Conservation (phyloP, 23 tunicate species). For the Phallusia fumigata region DNA sequence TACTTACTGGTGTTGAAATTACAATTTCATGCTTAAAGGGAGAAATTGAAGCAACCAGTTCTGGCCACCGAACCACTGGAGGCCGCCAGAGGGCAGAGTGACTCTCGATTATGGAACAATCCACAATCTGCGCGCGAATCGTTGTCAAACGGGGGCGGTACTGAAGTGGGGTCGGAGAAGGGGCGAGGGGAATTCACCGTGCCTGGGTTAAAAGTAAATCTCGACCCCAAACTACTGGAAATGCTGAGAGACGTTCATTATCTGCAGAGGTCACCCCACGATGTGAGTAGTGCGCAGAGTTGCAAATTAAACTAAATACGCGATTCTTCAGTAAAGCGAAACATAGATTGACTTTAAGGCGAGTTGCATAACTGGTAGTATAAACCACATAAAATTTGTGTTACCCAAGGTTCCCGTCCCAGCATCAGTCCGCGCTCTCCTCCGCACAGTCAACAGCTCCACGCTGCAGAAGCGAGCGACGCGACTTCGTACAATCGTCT, state of each 20-base stretch:
- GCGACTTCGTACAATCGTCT: slow-evolving; percentile 57
- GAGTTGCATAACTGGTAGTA: too few species aligned
- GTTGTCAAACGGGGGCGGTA: slow-evolving; percentile 6
- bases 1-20: too few species aligned
- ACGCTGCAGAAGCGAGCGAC: slow-evolving; percentile 64
- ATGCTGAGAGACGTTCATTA: slow-evolving; percentile 80
- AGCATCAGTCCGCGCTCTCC: slow-evolving; percentile 58
- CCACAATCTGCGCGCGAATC: slow-evolving; percentile 30
- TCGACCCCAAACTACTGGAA: slow-evolving; percentile 72
- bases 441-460: slow-evolving; percentile 69
- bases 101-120: slow-evolving; percentile 35
- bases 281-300: slow-evolving; percentile 35
- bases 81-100: slow-evolving; percentile 37
- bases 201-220: slow-evolving; percentile 76
- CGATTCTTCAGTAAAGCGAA: too few species aligned
- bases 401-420: slow-evolving; percentile 66
- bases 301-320: too few species aligned
- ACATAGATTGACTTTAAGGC: too few species aligned
- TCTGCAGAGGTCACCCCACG: slow-evolving; percentile 64
- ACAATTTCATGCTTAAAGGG: slow-evolving; percentile 41
- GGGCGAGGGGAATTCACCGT: slow-evolving; percentile 30
- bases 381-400: too few species aligned
- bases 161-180: slow-evolving; percentile 26
- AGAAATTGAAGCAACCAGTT: slow-evolving; percentile 61
- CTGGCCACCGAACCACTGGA: slow-evolving; percentile 53